Percentiles rank a stretch among this genome's conserved stretches.
phyloP scores from a whole-genome alignment of 1,140 invertebrate genomes.

The Patella vulgata region DNA sequence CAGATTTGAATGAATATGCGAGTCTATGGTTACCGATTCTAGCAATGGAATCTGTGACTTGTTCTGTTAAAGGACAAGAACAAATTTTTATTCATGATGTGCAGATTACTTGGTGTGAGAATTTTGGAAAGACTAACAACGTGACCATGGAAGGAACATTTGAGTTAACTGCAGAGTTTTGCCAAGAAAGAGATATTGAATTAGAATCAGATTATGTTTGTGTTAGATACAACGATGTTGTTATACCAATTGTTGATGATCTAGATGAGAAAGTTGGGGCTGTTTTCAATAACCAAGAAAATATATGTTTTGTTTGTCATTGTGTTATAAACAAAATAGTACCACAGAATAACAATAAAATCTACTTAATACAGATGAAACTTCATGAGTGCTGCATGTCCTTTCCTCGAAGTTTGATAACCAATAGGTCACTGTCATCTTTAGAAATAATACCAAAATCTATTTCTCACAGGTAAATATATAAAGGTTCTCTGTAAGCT shows the following conservation, averaged over 20 bases:
- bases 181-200: slow-evolving; percentile 36
- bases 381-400: slow-evolving; percentile 44
- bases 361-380: slow-evolving; percentile 28
- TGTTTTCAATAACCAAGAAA: slow-evolving; percentile 34
- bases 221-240: slow-evolving; percentile 49
- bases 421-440: too few species aligned
- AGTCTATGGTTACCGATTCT: slow-evolving; percentile 49
- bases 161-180: slow-evolving; percentile 45
- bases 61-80: slow-evolving; percentile 39
- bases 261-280: slow-evolving; percentile 34
- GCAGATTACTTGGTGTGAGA: slow-evolving; percentile 38
- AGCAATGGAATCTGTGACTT: slow-evolving; percentile 48
- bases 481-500: too few species aligned
- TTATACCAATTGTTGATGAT: slow-evolving; percentile 29
- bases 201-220: slow-evolving; percentile 52
- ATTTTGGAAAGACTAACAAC: neutral
- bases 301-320: slow-evolving; percentile 56
- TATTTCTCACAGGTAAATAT: too few species aligned
- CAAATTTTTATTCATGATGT: slow-evolving; percentile 50
- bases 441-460: too few species aligned
- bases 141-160: slow-evolving; percentile 31
- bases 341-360: slow-evolving; percentile 13
- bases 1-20: slow-evolving; percentile 43
- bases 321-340: slow-evolving; percentile 29
- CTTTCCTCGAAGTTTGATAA: slow-evolving; percentile 37